Evolutionary conservation across 2,888 invertebrate genomes (phyloP).

Genomic region (Papilio protenor): DNA sequence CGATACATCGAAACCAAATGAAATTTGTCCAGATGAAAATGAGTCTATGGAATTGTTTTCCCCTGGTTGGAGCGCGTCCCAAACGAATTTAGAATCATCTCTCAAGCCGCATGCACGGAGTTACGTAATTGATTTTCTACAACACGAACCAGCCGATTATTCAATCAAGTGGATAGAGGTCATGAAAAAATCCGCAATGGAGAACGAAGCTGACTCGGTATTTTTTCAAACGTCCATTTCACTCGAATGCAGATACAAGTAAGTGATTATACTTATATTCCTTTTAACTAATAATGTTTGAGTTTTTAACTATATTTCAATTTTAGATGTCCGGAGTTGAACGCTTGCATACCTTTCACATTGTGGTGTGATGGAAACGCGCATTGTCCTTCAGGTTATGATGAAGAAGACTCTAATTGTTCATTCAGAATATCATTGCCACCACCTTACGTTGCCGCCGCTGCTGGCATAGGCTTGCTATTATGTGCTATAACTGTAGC

Average conservation of each 20-base stretch:
- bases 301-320: conserved; percentile 29
- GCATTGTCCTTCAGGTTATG: conserved; percentile 92
- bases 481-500: conserved; percentile 84
- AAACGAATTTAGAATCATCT: conserved; percentile 74
- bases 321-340: conserved; percentile 90
- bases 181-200: conserved; percentile 85
- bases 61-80: conserved; percentile 86
- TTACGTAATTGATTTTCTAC: conserved; percentile 90
- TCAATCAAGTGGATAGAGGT: conserved; percentile 92
- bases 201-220: conserved; percentile 81
- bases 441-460: conserved; percentile 86
- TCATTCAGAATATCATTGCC: conserved; percentile 88
- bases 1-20: conserved; percentile 84
- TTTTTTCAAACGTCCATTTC: conserved; percentile 75
- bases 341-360: conserved; percentile 90
- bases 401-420: conserved; percentile 91
- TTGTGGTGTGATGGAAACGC: conserved; percentile 92
- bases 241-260: conserved; percentile 89
- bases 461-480: conserved; percentile 86
- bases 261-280: conserved; percentile 53
- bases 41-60: conserved; percentile 87
- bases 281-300: conserved; percentile 28
- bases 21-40: conserved; percentile 87
- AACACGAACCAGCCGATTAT: conserved; percentile 89
- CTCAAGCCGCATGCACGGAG: conserved; percentile 86